These are phyloP conservation scores for Cantharis lateralis DNA, from an alignment of 2,888 invertebrate species.

Conservation along the genomic window DNA sequence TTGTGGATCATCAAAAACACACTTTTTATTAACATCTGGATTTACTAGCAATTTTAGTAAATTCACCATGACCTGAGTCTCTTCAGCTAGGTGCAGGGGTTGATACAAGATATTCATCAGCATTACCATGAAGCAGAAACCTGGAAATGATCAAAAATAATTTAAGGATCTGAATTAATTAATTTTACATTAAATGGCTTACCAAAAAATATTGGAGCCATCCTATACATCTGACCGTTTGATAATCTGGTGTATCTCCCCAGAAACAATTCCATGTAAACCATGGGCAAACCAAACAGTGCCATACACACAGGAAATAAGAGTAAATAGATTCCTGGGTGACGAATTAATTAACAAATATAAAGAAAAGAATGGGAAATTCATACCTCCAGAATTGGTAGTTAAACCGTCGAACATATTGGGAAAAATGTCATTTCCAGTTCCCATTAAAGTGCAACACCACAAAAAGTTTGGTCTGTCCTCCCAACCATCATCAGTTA, in stretches of 20 bases:
- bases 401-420: constrained; percentile 23
- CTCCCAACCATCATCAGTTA: constrained; percentile 30
- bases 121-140: constrained; percentile 31
- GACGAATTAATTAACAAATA: constrained; percentile 20
- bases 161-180: too few relatives aligned
- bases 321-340: background rate
- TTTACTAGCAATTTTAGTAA: constrained; percentile 29
- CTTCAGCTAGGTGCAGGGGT: constrained; percentile 18
- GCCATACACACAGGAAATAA: background rate
- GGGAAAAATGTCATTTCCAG: constrained; percentile 31
- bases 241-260: constrained; percentile 37
- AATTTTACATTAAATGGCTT: too few relatives aligned
- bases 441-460: constrained; percentile 29
- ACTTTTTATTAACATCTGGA: constrained; percentile 21
- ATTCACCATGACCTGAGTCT: constrained; percentile 28
- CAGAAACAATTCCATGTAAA: constrained; percentile 39
- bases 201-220: constrained; percentile 41
- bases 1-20: background rate
- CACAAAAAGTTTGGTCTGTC: constrained; percentile 27
- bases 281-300: constrained; percentile 26
- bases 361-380: constrained; percentile 7
- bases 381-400: constrained; percentile 35
- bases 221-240: constrained; percentile 39
- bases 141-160: constrained; percentile 20
- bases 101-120: constrained; percentile 30